Base-by-base conservation (phyloP, 2,113 vertebrate genomes). In the Sapajus apella region DNA sequence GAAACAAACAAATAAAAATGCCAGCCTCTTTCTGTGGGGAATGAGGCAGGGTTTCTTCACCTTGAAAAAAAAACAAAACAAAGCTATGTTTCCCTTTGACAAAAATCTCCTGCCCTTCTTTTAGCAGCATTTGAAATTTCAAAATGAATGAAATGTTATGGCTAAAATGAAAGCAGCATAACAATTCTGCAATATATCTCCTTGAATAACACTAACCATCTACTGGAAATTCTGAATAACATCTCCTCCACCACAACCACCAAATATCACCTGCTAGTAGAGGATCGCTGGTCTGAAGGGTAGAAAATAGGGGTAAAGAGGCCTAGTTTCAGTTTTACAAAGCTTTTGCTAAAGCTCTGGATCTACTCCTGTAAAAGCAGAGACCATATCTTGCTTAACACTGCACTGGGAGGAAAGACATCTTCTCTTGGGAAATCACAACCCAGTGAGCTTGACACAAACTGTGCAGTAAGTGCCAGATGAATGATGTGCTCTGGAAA, bases 381-480 rank as follows among this genome's bases (percentile, higher is more conserved):
- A 75, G 83, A 37, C 0, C 0, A 0, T 0, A 14, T 47, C 47
- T 21, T 52, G 72, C 45, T 83, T 37, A 79, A 2, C 37, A n/a
- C 61, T 79, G 61, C 5, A 3, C 17, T 25, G 37, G 23, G 27
- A 30, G 25, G 43, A 70, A 88, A 75, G 87, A 37, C 6, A 12
- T 5, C 56, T 43, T 58, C 72, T 72, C 77, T 47, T 8, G 20
- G 45, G 84, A 87, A 20, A 37, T 70, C 55, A 91, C 25, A 43
- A 20, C 21, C 45, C 13, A 56, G 40, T 3, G n/a, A 90, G 55
- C 35, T 17, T 56, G 30, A 61, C 30, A 68, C 8, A 37, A 66
- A 55, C 6, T 0, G 0, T 5, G 8, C 0, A 43, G 40, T 11
- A 20, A 64, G 64, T 9, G 23, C 56, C 20, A 1, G 40, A 21